Conservation (phyloP, 1,140 invertebrate species). For the Drosophila sturtevanti region DNA sequence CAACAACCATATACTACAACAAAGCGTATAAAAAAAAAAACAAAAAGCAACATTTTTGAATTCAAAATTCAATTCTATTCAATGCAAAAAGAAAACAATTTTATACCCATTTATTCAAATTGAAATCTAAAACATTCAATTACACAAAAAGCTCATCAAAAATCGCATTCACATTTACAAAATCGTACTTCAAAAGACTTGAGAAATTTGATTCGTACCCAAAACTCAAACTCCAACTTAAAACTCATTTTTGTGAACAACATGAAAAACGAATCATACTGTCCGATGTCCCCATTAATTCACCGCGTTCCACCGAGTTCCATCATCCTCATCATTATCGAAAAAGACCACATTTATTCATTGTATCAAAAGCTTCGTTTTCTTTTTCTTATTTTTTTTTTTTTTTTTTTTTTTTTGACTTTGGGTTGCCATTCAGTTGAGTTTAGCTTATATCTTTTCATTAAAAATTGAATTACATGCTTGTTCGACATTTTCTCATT, state of each 20-base stretch:
- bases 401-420: not conserved
- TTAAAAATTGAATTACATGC: constrained; percentile 46
- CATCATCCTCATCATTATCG: not conserved
- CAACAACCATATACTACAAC: constrained; percentile 22
- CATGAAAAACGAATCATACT: not conserved
- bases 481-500: constrained; percentile 24
- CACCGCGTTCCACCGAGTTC: not conserved
- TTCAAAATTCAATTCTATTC: constrained; percentile 41
- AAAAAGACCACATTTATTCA: constrained; percentile 34
- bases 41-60: constrained; percentile 58
- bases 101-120: constrained; percentile 33
- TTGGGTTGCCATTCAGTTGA: constrained; percentile 21
- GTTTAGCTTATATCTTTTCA: constrained; percentile 43
- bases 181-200: constrained; percentile 30
- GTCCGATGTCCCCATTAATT: not conserved
- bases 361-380: constrained; percentile 27
- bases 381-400: not conserved
- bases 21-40: constrained; percentile 22
- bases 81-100: constrained; percentile 21
- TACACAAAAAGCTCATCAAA: constrained; percentile 17
- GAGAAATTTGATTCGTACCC: not conserved
- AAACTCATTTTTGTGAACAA: constrained; percentile 8
- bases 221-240: constrained; percentile 2
- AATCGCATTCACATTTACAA: constrained; percentile 22
- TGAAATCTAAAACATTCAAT: constrained; percentile 37